Conservation (phyloP, 2,888 invertebrate genomes). For the Ptilodon capucinus region DNA sequence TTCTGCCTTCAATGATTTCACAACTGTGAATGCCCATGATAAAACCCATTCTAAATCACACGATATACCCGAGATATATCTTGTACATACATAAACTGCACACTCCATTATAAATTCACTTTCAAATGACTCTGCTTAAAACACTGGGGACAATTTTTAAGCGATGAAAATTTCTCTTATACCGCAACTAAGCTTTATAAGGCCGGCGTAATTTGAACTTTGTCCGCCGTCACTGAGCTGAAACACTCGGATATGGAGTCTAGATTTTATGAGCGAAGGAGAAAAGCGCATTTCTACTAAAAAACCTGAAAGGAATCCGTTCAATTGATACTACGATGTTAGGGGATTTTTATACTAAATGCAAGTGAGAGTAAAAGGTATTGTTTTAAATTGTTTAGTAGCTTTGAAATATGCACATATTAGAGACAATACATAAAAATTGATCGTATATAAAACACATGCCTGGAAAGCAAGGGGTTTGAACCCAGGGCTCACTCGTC, state of each 20-base stretch:
- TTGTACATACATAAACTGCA: neutral
- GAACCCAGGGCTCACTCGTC: too few species aligned
- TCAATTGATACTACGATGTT: neutral
- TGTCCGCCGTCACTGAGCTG: slow-evolving; percentile 1
- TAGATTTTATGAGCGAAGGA: neutral
- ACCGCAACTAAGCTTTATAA: slow-evolving; percentile 14
- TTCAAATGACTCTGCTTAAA: neutral
- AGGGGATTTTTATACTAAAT: too few species aligned
- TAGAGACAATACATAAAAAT: too few species aligned
- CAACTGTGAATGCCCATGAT: too few species aligned
- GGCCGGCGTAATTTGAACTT: slow-evolving; percentile 23
- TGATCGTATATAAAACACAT: too few species aligned
- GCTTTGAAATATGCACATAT: too few species aligned
- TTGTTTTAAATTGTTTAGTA: too few species aligned
- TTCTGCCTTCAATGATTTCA: too few species aligned
- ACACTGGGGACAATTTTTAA: slow-evolving; percentile 20
- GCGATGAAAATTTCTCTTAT: slow-evolving; percentile 18
- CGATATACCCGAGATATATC: neutral
- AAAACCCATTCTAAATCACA: too few species aligned
- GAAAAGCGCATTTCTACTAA: neutral
- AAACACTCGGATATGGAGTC: neutral
- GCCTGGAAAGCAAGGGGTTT: too few species aligned
- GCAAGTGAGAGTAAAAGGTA: neutral
- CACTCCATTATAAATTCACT: neutral
- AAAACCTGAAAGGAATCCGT: neutral